phyloP scores from a whole-genome alignment of 35 echinoderm and acorn worm species.

The Eucidaris tribuloides region DNA sequence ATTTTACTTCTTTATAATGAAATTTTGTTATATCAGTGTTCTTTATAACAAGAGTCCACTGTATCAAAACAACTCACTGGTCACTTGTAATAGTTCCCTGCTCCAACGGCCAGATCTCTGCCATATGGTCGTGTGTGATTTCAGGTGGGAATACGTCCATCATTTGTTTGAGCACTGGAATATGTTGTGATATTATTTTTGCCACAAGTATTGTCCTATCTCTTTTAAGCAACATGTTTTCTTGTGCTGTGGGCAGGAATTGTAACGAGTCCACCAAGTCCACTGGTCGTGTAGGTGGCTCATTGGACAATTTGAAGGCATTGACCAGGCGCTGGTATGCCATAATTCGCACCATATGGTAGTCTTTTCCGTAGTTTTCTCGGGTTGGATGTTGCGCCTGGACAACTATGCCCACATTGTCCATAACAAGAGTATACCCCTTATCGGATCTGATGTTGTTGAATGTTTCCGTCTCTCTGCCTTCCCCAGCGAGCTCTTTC shows the following conservation, averaged over 20 bases:
- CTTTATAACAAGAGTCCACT: too few relatives aligned
- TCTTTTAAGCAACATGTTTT: not conserved
- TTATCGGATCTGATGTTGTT: not conserved
- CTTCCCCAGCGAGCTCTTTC: not conserved
- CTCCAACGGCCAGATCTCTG: too few relatives aligned
- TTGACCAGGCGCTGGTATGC: not conserved
- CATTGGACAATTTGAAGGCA: not conserved
- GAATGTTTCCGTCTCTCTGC: not conserved
- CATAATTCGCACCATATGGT: not conserved
- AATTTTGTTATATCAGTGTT: too few relatives aligned
- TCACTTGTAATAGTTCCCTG: too few relatives aligned
- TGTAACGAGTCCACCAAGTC: not conserved
- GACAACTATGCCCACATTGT: not conserved
- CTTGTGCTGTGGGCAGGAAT: not conserved
- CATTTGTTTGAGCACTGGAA: not conserved
- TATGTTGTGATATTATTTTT: not conserved
- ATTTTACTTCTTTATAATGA: too few relatives aligned
- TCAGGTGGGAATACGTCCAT: not conserved
- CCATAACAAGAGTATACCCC: not conserved
- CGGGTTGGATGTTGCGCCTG: not conserved
- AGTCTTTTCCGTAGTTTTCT: not conserved
- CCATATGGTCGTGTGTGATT: not conserved
- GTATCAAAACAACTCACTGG: too few relatives aligned
- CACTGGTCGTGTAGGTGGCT: not conserved
- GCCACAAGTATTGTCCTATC: not conserved